Evolutionary conservation across 2,888 invertebrate species (phyloP), one percentile per base, ranked within the genome.

Genomic region (Tetramorium bicarinatum): DNA sequence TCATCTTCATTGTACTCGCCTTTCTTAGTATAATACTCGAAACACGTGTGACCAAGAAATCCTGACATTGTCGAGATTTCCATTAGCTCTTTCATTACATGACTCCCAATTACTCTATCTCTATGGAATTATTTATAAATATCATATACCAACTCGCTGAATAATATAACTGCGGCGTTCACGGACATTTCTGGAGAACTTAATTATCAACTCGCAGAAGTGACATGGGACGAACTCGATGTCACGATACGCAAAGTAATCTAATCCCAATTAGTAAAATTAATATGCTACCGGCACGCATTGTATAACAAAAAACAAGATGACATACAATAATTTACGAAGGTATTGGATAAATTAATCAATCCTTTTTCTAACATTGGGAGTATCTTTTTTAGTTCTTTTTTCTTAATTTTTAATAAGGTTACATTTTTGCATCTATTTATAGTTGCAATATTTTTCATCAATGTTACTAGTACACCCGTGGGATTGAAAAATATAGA

Each of bases 31-130:
- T 87, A 85, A 87, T 67, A 84, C 38, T 56, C 34, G 81, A 64
- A 85, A 84, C 25, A 54, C 52, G 83, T 34, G 72, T 61, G 87
- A 83, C 71, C 75, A 79, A 72, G 54, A 49, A 41, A 85, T 67
- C 61, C 64, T 18, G 66, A 18, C 9, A 84, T 87, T 83, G 82
- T 74, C 59, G 62, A 85, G 80, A 59, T 85, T 85, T 83, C 76
- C 87, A 90, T 89, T 88, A 87, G 82, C 61, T 77, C 6, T 18
- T 13, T 49, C 13, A 87, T 84, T 87, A 88, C 86, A 88, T 85
- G 79, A 88, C 9, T 49, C 38, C 29, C n/a, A 59, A 44, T 64
- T 83, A n/a, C 77, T 77, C 44, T 41, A n/a, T 25, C 61, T 25
- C 67, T 44, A 75, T 47, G 3, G 9, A 82, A 79, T 84, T 85